A percentile compares a stretch with the other conserved stretches of the same genome.
These are phyloP conservation scores for Mormyrus lacerda DNA, from an alignment of 2,113 vertebrate species.

Conservation along the genomic window DNA sequence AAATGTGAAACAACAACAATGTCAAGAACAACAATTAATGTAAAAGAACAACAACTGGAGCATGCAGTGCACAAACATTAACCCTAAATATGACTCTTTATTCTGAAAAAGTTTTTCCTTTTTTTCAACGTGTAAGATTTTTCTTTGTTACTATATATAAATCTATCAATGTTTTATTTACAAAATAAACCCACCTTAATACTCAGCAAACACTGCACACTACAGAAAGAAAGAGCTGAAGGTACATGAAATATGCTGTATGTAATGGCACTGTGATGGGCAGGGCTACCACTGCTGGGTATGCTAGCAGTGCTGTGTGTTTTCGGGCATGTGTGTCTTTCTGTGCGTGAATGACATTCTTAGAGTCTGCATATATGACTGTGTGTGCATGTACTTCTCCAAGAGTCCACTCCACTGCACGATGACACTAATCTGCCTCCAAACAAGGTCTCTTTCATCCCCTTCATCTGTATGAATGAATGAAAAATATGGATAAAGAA, in stretches of 20 bases:
- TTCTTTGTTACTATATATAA: no score
- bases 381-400: neutral
- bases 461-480: neutral
- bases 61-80: no score
- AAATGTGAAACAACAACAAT: no score
- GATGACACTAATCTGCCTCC: neutral
- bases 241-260: neutral
- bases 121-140: no score
- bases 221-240: neutral
- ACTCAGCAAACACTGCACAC: neutral
- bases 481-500: neutral
- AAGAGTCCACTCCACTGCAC: neutral
- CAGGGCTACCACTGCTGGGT: neutral
- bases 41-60: no score
- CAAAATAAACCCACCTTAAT: no score
- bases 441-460: neutral
- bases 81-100: no score
- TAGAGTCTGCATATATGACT: neutral
- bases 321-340: neutral
- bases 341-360: neutral
- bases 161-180: no score
- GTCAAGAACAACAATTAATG: no score
- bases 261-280: neutral
- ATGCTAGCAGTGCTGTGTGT: neutral
- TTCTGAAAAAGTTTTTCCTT: no score